These are phyloP conservation scores for Balearica regulorum DNA, from an alignment of 2,797 vertebrate species.

Conservation along the genomic window DNA sequence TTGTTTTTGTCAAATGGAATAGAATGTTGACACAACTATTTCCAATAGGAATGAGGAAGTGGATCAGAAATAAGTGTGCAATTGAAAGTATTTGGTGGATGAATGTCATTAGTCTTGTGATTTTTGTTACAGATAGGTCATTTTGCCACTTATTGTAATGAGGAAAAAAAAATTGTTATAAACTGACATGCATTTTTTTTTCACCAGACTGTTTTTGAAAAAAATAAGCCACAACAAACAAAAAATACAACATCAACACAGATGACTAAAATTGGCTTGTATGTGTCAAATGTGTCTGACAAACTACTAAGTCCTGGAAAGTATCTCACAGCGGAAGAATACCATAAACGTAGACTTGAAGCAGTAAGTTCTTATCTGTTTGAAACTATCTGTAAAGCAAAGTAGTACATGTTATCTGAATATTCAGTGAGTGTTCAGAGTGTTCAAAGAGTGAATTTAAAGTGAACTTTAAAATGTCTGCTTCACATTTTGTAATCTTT, in stretches of 20 bases:
- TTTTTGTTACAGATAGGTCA: not conserved
- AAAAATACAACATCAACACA: constrained; percentile 81
- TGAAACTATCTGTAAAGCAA: not conserved
- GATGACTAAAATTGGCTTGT: constrained; percentile 87
- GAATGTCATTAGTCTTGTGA: not conserved
- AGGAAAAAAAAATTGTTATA: not conserved
- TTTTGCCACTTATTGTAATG: not conserved
- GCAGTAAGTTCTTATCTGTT: constrained; percentile 79
- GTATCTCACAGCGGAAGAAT: constrained; percentile 84
- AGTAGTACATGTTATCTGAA: not conserved
- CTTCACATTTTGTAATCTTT: not conserved
- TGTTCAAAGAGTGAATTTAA: not conserved
- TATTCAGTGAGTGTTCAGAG: not conserved
- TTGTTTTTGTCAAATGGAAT: not conserved
- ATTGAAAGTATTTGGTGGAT: not conserved
- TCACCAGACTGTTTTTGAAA: constrained; percentile 70
- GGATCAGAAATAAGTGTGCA: not conserved
- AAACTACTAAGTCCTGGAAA: constrained; percentile 78
- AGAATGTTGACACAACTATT: not conserved
- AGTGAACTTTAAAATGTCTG: not conserved
- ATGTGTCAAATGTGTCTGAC: constrained; percentile 83
- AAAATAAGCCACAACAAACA: constrained; percentile 80
- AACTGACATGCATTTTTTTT: constrained; percentile 6
- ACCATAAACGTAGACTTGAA: constrained; percentile 74
- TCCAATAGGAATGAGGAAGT: not conserved